Base-by-base conservation (phyloP, 2,888 invertebrate species). In the Dimorphilus gyrociliatus region DNA sequence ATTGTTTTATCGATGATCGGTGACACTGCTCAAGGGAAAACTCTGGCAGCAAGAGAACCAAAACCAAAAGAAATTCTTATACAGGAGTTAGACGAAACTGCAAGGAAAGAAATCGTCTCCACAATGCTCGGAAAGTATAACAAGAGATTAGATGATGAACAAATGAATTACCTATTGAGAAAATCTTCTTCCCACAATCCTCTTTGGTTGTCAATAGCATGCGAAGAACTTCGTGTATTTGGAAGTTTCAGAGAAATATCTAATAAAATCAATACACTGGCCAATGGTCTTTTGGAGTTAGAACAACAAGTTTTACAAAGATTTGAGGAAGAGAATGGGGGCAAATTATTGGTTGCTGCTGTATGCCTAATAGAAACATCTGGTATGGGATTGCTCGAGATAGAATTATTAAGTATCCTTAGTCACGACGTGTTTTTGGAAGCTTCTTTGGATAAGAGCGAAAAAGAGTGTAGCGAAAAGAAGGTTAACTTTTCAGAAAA, bases 201-300 rank as follows among this genome's bases (percentile, higher is more conserved):
- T 1, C 44, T 61, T 8, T 61, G 61, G 61, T 40, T 61, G 35
- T 47, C 52, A 14, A 47, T 55, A n/a, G 59, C 58, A 1, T 55
- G 59, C 39, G 56, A 58, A 34, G 56, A 60, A 30, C 34, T 60
- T 4, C 41, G 54, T 29, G 44, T 52, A 13, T 45, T 51, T 16
- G 47, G 50, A 4, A 45, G 48, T 16, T 40, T 37, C 23, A 32
- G 41, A 4, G 41, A 48, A 3, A 40, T 60, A 10, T 48, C 49
- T 21, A 46, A 50, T 13, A 51, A 50, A 34, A 58, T 61, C 34
- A 41, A 43, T 19, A 39, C 41, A 17, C 41, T 60, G 8, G 51
- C 55, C 24, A 53, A 56, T 33, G 53, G 54, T 17, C 44, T 59
- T 6, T 42, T 54, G 1, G 51, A 53, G 55, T 57, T 56, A 19